Evolutionary conservation across 2,888 invertebrate species (phyloP).

Genomic region (Polydrusus cervinus): DNA sequence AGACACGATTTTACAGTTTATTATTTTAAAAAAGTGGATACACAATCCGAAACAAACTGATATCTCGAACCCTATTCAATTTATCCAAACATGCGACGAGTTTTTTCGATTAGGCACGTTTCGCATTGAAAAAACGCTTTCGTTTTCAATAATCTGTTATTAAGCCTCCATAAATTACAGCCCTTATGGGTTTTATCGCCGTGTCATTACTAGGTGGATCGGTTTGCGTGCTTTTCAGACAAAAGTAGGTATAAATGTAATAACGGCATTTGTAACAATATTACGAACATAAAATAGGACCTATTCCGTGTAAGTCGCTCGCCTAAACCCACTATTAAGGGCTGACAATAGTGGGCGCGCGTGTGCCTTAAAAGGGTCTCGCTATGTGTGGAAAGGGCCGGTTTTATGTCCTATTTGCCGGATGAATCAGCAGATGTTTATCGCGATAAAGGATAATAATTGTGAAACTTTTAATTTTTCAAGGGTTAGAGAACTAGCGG

Average conservation of each 20-base stretch:
- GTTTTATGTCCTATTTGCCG: conserved; percentile 45
- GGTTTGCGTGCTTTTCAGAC: conserved; percentile 49
- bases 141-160: conserved; percentile 40
- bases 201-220: conserved; percentile 42
- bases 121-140: conserved; percentile 36
- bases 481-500: conserved; percentile 2
- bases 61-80: conserved; percentile 13
- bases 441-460: conserved; percentile 36
- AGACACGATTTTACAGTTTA: background rate
- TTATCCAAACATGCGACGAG: conserved; percentile 18
- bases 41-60: conserved; percentile 1
- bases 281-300: conserved; percentile 62
- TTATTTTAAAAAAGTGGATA: background rate
- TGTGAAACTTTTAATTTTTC: conserved; percentile 25
- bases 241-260: conserved; percentile 57
- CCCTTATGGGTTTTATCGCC: conserved; percentile 32
- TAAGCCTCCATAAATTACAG: conserved; percentile 39
- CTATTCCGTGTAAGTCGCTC: conserved; percentile 59
- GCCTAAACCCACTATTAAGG: conserved; percentile 63
- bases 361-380: conserved; percentile 60
- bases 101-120: conserved; percentile 40
- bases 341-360: conserved; percentile 63
- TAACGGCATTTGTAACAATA: conserved; percentile 60
- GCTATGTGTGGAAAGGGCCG: conserved; percentile 36
- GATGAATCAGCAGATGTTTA: conserved; percentile 65